Evolutionary conservation across 92 coral and sea anemone genomes (phyloP), one percentile per base, ranked within the genome.

Genomic region (Phenganax subtilis): DNA sequence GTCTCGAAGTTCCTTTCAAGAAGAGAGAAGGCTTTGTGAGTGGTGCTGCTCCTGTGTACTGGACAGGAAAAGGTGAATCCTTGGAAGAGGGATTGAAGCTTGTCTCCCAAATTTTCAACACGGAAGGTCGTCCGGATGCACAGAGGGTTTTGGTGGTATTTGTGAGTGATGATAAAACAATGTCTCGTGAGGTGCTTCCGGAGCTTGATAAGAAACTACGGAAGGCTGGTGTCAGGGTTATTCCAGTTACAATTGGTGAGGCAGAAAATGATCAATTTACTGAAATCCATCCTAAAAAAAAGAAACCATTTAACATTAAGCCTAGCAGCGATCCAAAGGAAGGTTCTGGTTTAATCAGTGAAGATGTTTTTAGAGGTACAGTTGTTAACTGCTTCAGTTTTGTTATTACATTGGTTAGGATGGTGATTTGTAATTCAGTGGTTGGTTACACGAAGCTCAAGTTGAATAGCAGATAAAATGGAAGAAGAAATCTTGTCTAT

Each of bases 221-320:
- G 86, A 55, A 82, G 10, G 17, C 84, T 30, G 89, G 88, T 10
- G 85, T 91, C 8, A 84, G 85, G 14, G 87, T 91, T n/a, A 75
- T 91, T 83, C 89, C 96, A 12, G 88, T 91, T 0, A 85, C 85
- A 3, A 73, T 88, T 25, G 91, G 91, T 37, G 30, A 72, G 11
- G 69, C 61, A 59, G 80, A 65, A 11, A 61, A 77, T 65, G 84
- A 56, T 16, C 75, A 86, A 63, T 63, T 88, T 9, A 81, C 68
- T 1, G 83, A 62, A 51, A 63, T 79, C 51, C 83, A 79, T 54
- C 74, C 83, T 0, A 79, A 62, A 61, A 79, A 79, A 52, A 79
- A 64, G 74, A 79, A 51, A 65, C 83, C 83, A 3, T 15, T 63
- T 51, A 14, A 3, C 15, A 54, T 65, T 6, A 79, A 79, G 16